Conservation (phyloP, 2,113 vertebrate genomes). For the Haplochromis burtoni region DNA sequence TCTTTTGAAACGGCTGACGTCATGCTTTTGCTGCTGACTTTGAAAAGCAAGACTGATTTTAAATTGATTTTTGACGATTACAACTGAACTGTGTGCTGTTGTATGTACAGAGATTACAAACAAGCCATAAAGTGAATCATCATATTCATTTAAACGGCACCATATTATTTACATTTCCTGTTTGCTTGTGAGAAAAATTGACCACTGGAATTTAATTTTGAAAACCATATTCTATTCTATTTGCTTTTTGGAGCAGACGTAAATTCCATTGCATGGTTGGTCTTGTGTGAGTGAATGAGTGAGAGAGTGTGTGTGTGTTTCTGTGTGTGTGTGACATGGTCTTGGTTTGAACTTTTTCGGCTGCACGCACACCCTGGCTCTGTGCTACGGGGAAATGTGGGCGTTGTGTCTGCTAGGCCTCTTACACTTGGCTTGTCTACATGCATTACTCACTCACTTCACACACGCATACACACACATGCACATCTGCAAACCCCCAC, state of each 20-base stretch:
- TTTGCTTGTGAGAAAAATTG: neutral
- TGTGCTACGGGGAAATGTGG: slow-evolving; percentile 61
- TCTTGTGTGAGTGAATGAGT: slow-evolving; percentile 17
- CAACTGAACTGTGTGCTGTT: neutral
- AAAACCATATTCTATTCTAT: slow-evolving; percentile 10
- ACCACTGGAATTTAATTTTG: neutral
- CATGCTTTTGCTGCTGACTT: neutral
- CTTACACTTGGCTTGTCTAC: slow-evolving; percentile 67
- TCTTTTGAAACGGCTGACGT: neutral
- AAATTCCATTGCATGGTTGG: slow-evolving; percentile 58
- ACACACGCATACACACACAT: neutral
- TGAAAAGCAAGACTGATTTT: neutral
- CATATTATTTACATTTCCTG: neutral
- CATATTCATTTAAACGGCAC: neutral
- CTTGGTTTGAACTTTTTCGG: slow-evolving; percentile 54
- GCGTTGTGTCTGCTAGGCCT: slow-evolving; percentile 66
- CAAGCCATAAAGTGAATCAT: neutral
- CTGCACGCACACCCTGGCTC: slow-evolving; percentile 54
- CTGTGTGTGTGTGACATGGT: slow-evolving; percentile 40
- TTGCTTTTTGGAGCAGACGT: slow-evolving; percentile 64
- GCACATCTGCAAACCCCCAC: neutral
- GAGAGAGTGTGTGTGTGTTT: slow-evolving; percentile 28
- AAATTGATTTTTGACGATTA: neutral
- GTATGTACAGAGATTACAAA: neutral
- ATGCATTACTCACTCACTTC: slow-evolving; percentile 52